Conservation (phyloP, 2,113 vertebrate genomes). For the Thryonomys swinderianus region DNA sequence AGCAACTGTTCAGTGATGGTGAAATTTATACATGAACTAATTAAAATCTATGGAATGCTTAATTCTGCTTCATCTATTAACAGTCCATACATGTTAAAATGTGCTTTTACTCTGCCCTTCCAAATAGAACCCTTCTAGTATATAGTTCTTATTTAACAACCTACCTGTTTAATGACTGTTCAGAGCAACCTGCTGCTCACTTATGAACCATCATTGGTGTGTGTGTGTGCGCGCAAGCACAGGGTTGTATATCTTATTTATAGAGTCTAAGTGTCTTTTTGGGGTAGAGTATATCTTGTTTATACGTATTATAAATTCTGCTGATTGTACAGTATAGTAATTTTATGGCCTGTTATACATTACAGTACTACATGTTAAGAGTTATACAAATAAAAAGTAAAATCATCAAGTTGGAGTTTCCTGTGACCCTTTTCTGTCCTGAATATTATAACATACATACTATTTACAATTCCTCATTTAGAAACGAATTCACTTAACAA, state of each 20-base stretch:
- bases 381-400: neutral
- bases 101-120: conserved; percentile 6
- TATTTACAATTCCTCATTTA: neutral
- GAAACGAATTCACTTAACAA: neutral
- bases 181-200: neutral
- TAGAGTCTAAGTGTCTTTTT: neutral
- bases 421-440: neutral
- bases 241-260: neutral
- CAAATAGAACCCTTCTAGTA: neutral
- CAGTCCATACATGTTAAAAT: neutral
- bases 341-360: neutral
- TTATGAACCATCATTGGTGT: neutral
- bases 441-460: neutral
- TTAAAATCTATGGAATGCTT: neutral
- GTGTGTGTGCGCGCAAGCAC: neutral
- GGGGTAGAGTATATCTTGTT: neutral
- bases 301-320: neutral
- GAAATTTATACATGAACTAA: conserved; percentile 31
- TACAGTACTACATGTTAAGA: neutral
- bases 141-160: neutral
- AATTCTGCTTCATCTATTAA: neutral
- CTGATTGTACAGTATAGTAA: neutral
- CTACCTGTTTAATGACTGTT: neutral
- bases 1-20: neutral
- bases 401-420: neutral